Evolutionary conservation across 2,113 vertebrate genomes (phyloP), one percentile per base, ranked within the genome.

Genomic region (Romanogobio albipinnatus): DNA sequence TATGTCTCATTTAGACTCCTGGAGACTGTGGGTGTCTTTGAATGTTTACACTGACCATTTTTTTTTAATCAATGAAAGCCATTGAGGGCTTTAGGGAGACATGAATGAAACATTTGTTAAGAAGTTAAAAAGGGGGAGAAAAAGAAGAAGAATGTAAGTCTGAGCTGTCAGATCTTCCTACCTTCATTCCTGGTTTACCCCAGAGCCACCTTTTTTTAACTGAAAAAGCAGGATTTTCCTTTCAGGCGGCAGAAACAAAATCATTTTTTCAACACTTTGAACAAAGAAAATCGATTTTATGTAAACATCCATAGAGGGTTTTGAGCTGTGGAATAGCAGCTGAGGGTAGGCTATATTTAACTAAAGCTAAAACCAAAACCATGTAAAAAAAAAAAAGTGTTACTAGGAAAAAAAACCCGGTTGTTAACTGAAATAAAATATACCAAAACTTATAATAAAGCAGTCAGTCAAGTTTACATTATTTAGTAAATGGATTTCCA

Each of bases 61-160:
- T 88, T 88, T 39, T 39, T 39, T 39, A 36, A 88, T 88, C 87
- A 88, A 49, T 56, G 74, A 70, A 47, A 86, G 33, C 68, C 87
- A 88, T 49, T 71, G 62, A 86, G 74, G 78, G 78, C 78, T 87
- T 87, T 75, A 87, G 26, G 81, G 49, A 83, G 75, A 78, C 73
- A 78, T 83, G 81, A 76, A 79, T 26, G 29, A 33, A 86, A 53
- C 81, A 76, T 86, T 64, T 66, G 33, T 84, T 26, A 71, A 77
- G 81, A 53, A 81, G 76, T 29, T 73, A 43, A 75, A 76, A 83
- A 71, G 53, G 61, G 56, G 45, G 13, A 19, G 7, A 4, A 24
- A 49, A 56, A 58, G 22, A 76, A 74, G 29, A 22, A 58, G 49
- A 33, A 19, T 77, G 8, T n/a, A 85, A 78, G 56, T 43, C 84